phyloP scores from a whole-genome alignment of 2,888 invertebrate species.

The Heliconius ismenius region DNA sequence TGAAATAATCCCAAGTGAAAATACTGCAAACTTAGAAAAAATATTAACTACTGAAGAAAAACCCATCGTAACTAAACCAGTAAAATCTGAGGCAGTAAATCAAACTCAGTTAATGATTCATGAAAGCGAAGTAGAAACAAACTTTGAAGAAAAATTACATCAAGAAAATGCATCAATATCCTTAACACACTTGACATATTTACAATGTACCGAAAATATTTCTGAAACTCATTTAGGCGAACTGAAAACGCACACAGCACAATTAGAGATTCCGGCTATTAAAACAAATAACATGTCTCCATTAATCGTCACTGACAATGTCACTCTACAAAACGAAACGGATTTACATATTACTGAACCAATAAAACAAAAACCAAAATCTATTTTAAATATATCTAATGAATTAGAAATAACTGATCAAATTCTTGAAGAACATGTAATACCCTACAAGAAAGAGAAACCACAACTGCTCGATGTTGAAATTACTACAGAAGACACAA shows the following conservation, averaged over 20 bases:
- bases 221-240: conserved; percentile 58
- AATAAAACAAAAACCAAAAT: conserved; percentile 57
- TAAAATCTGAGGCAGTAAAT: conserved; percentile 56
- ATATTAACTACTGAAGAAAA: conserved; percentile 47
- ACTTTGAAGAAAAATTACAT: conserved; percentile 48
- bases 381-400: conserved; percentile 59
- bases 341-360: conserved; percentile 58
- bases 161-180: conserved; percentile 56
- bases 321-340: conserved; percentile 67
- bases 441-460: conserved; percentile 53
- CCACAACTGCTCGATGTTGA: conserved; percentile 55
- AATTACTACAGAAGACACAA: conserved; percentile 51
- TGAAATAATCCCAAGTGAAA: conserved; percentile 61
- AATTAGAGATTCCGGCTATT: conserved; percentile 56
- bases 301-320: conserved; percentile 66
- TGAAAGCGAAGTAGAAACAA: conserved; percentile 58
- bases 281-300: conserved; percentile 61
- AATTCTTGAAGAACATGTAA: conserved; percentile 63
- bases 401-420: conserved; percentile 64
- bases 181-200: conserved; percentile 62
- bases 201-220: conserved; percentile 69
- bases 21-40: conserved; percentile 45
- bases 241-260: conserved; percentile 53
- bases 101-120: conserved; percentile 59
- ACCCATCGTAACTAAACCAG: conserved; percentile 49